These are phyloP conservation scores for Gymnocypris eckloni DNA, from an alignment of 2,797 vertebrate species.

Conservation along the genomic window DNA sequence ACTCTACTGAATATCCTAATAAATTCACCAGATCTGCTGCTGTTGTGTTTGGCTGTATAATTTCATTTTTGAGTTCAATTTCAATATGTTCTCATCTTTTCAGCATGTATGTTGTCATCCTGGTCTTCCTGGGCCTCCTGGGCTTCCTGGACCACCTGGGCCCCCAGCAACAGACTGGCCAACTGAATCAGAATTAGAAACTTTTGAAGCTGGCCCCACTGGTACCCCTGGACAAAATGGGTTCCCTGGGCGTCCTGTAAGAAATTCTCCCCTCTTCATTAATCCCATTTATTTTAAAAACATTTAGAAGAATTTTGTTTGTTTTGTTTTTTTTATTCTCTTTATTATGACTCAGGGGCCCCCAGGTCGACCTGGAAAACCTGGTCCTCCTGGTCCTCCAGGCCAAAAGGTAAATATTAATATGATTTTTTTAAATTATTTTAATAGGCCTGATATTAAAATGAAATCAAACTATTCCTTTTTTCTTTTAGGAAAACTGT, in stretches of 20 bases:
- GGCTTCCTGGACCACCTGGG: conserved; percentile 85
- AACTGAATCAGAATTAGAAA: conserved; percentile 63
- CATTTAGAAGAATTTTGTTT: neutral
- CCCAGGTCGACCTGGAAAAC: conserved; percentile 76
- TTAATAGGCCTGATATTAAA: neutral
- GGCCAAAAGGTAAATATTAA: conserved; percentile 78
- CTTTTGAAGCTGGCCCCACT: conserved; percentile 64
- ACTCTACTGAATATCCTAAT: neutral
- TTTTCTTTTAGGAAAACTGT: conserved; percentile 74
- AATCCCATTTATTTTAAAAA: neutral
- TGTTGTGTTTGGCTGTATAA: conserved; percentile 52
- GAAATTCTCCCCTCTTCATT: conserved; percentile 38
- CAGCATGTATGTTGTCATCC: conserved; percentile 63
- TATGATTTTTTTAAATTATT: neutral
- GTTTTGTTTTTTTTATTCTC: conserved; percentile 54
- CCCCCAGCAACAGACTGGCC: conserved; percentile 72
- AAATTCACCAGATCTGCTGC: neutral
- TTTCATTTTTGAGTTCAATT: neutral
- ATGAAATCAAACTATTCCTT: neutral
- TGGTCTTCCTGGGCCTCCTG: conserved; percentile 86
- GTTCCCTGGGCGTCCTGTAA: conserved; percentile 79
- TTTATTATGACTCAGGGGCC: conserved; percentile 79
- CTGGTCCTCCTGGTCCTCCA: conserved; percentile 68
- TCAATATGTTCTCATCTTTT: conserved; percentile 75
- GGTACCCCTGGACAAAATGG: conserved; percentile 77